Evolutionary conservation across 2,113 vertebrate species (phyloP), one percentile per base, ranked within the genome.

Genomic region (Xiphophorus maculatus): DNA sequence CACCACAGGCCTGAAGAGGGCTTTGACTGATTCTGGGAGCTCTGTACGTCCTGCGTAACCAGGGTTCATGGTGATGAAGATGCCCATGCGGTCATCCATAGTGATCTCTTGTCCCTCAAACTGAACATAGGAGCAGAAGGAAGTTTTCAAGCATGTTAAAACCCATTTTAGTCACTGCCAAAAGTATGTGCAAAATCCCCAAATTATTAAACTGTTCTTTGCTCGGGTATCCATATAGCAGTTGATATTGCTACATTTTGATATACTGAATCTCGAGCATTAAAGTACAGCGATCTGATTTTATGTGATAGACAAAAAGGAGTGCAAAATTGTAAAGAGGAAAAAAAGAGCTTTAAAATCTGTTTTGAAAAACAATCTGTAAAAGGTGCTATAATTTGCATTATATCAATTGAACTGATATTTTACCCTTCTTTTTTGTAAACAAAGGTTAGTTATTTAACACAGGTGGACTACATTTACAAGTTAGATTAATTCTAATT

Each of bases 31-130:
- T 85, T 99, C 98, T 0, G 98, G 98, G 75, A 99, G 94, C 87
- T 99, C 98, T 0, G 97, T 98, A 58, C 97, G 95, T 28, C 97
- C 98, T 0, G 97, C 97, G 1, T 99, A 98, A 63, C 98, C 97
- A 0, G 98, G 98, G 83, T 99, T 99, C 98, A 99, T 99, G 0
- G 98, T 99, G 91, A 99, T 98, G 83, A 99, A 99, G 89, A 99
- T 98, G 40, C 98, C 98, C 92, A 99, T 96, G 19, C 94, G 93
- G 4, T 90, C 77, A 22, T 99, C 97, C 81, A 99, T 84, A 14
- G 88, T 69, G 87, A 99, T 98, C 88, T 97, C 96, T 72, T 97
- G 96, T 35, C 97, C 97, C 93, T 98, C 97, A 91, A 99, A 99
- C 98, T 99, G 73, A 82, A 48, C 30, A 10, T 13, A 72, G 44